Conservation (phyloP, 2,888 invertebrate species). For the Catonia carolina region DNA sequence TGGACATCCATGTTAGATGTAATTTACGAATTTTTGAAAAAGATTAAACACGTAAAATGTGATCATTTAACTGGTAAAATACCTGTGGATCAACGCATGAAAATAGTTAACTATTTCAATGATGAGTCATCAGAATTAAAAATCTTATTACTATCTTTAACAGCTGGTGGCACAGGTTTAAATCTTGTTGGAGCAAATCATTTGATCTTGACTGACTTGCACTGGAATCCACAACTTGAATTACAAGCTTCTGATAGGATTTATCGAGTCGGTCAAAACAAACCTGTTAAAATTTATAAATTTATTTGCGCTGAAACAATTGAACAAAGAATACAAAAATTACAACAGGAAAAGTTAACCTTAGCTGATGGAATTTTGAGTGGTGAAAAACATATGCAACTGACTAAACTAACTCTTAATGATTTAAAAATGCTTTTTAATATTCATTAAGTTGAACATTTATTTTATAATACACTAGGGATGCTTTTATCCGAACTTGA, state of each 20-base stretch:
- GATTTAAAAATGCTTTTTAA: too few species aligned
- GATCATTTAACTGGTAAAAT: conserved; percentile 70
- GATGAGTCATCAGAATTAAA: conserved; percentile 39
- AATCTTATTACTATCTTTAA: conserved; percentile 77
- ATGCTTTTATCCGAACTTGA: too few species aligned
- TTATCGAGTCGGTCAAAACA: conserved; percentile 83
- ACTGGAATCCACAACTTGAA: conserved; percentile 97
- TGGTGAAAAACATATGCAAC: conserved; percentile 54
- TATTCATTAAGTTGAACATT: too few species aligned
- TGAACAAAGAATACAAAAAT: conserved; percentile 71
- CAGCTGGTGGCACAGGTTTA: conserved; percentile 91
- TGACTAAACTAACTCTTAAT: conserved; percentile 67
- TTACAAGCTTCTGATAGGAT: conserved; percentile 91
- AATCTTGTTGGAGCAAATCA: conserved; percentile 92
- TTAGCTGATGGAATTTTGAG: conserved; percentile 71
- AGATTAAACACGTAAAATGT: conserved; percentile 48
- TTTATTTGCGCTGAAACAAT: conserved; percentile 80
- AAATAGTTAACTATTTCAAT: conserved; percentile 66
- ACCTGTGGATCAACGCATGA: conserved; percentile 61
- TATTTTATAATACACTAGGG: too few species aligned
- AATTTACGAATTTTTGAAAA: conserved; percentile 56
- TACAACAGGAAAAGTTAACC: conserved; percentile 73
- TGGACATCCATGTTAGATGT: conserved; percentile 80
- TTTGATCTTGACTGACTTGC: conserved; percentile 80
- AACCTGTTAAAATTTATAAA: conserved; percentile 73